Percentiles rank a stretch among this genome's conserved stretches.
phyloP scores from a whole-genome alignment of 2,888 invertebrate genomes.

The Deilephila porcellus region DNA sequence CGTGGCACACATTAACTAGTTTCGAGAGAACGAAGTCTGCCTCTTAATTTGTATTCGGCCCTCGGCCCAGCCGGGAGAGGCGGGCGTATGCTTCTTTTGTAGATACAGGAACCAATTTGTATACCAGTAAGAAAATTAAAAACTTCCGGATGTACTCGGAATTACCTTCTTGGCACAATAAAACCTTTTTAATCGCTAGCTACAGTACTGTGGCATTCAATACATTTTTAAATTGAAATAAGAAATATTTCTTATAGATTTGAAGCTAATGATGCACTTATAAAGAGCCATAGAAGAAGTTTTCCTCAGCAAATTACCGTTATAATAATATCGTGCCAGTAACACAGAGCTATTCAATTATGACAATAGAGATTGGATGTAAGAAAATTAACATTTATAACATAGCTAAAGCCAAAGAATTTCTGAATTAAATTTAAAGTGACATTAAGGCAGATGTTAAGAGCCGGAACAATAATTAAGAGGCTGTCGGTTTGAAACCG shows the following conservation, averaged over 20 bases:
- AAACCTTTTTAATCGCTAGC: slow-evolving; percentile 50
- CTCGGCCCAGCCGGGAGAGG: slow-evolving; percentile 65
- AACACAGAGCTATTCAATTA: slow-evolving; percentile 27
- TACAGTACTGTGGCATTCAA: background rate
- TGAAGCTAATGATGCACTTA: too few relatives aligned
- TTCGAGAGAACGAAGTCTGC: slow-evolving; percentile 67
- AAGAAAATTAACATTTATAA: slow-evolving; percentile 63
- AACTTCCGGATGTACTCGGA: slow-evolving; percentile 67
- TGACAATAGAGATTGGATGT: slow-evolving; percentile 50
- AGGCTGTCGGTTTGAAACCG: slow-evolving; percentile 81
- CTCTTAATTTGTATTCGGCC: slow-evolving; percentile 80
- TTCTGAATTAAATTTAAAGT: slow-evolving; percentile 77
- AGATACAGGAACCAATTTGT: slow-evolving; percentile 80
- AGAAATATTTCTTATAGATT: background rate
- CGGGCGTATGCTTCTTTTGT: slow-evolving; percentile 74
- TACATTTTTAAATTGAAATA: background rate
- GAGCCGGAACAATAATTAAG: slow-evolving; percentile 83
- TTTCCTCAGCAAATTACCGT: background rate
- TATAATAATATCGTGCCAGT: slow-evolving; percentile 35
- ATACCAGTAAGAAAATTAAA: slow-evolving; percentile 79
- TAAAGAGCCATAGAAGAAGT: too few relatives aligned
- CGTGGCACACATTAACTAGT: slow-evolving; percentile 75
- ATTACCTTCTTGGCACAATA: slow-evolving; percentile 61
- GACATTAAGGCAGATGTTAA: slow-evolving; percentile 83
- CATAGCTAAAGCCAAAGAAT: slow-evolving; percentile 65